These are phyloP conservation scores for Paracyprichromis sp. DNA, from an alignment of 2,113 vertebrate species.

Conservation along the genomic window DNA sequence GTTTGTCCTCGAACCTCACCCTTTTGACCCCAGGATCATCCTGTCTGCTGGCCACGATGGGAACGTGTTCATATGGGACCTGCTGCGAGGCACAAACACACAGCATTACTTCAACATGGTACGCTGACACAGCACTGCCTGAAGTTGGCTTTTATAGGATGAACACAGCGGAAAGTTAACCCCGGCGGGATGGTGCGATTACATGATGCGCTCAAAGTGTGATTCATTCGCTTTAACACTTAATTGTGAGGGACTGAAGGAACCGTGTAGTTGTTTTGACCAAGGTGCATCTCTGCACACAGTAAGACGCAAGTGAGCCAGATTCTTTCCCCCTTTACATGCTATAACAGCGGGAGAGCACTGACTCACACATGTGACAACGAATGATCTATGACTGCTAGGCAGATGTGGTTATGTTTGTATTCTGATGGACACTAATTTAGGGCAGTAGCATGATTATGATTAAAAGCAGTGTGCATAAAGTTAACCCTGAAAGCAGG, in stretches of 20 bases:
- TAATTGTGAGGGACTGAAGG: not conserved
- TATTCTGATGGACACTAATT: not conserved
- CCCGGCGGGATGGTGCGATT: not conserved
- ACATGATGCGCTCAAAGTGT: not conserved
- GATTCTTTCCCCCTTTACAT: not conserved
- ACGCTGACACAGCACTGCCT: not conserved
- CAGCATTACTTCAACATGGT: conserved; percentile 97
- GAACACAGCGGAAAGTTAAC: not conserved
- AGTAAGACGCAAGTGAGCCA: not conserved
- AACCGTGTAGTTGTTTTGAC: not conserved
- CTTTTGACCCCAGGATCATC: conserved; percentile 92
- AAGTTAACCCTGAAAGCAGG: not conserved
- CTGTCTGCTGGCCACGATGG: conserved; percentile 95
- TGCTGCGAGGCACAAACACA: conserved; percentile 82
- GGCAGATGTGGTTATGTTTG: not conserved
- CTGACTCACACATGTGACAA: no score
- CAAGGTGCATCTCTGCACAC: not conserved
- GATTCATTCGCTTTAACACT: not conserved
- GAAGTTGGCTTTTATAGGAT: not conserved
- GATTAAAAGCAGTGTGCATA: not conserved
- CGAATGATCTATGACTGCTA: not conserved
- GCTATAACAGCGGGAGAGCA: not conserved
- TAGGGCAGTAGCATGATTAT: not conserved
- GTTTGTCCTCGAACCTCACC: conserved; percentile 96
- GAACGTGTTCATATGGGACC: conserved; percentile 94